Percentiles rank a stretch among this genome's conserved stretches.
These are phyloP conservation scores for Timema cristinae DNA, from an alignment of 2,888 invertebrate genomes.

Conservation along the genomic window DNA sequence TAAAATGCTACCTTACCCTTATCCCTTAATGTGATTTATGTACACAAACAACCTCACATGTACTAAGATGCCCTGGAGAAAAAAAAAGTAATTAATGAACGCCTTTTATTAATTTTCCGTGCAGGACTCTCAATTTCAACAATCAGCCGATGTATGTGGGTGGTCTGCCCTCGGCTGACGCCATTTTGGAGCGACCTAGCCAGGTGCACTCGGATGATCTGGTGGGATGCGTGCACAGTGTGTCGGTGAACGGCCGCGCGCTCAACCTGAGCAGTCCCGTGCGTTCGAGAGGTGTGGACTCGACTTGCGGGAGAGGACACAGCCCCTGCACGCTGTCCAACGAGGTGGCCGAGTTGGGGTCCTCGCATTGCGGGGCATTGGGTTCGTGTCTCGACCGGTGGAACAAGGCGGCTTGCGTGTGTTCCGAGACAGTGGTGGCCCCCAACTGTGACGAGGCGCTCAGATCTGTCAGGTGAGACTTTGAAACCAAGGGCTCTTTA, in stretches of 20 bases:
- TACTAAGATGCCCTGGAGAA: too few species aligned
- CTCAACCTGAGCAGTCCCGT: constrained; percentile 77
- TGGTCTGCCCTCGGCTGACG: constrained; percentile 78
- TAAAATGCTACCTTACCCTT: too few species aligned
- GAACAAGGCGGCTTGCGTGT: constrained; percentile 69
- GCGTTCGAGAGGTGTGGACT: constrained; percentile 64
- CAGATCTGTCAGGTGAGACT: constrained; percentile 72
- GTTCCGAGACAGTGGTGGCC: constrained; percentile 60
- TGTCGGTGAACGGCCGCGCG: constrained; percentile 79
- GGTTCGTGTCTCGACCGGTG: constrained; percentile 76
- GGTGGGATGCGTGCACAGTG: constrained; percentile 89
- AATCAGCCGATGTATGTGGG: constrained; percentile 82
- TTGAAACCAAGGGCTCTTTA: constrained; percentile 36
- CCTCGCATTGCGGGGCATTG: constrained; percentile 8
- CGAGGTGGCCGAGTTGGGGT: constrained; percentile 4
- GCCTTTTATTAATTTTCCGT: constrained; percentile 35
- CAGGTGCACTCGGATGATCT: constrained; percentile 91
- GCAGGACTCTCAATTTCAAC: constrained; percentile 85
- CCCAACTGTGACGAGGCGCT: constrained; percentile 76
- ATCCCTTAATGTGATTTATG: too few species aligned
- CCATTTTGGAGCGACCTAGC: constrained; percentile 81
- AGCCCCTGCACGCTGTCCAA: constrained; percentile 42
- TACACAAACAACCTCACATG: too few species aligned
- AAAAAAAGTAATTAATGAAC: background rate
- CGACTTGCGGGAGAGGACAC: constrained; percentile 65